Evolutionary conservation across 2,888 invertebrate species (phyloP).

Genomic region (Drosophila cracens): DNA sequence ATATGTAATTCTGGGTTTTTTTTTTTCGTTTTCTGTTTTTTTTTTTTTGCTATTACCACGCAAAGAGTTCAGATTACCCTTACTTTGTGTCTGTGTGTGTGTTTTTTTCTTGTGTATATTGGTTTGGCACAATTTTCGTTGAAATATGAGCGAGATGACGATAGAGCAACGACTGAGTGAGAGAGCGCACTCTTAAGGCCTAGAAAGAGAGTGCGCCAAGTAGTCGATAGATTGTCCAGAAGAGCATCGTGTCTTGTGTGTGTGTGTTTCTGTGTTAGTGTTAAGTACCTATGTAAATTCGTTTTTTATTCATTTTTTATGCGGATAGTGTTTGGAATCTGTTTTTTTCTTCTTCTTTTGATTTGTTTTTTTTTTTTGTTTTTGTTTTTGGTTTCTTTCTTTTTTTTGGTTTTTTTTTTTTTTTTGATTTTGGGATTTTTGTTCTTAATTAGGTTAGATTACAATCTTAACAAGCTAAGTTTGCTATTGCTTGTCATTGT

Average conservation of each 20-base stretch:
- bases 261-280: slow-evolving; percentile 17
- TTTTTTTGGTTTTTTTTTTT: slow-evolving; percentile 6
- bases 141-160: slow-evolving; percentile 34
- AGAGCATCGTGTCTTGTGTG: slow-evolving; percentile 23
- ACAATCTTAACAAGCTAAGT: slow-evolving; percentile 61
- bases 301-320: slow-evolving; percentile 56
- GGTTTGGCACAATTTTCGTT: slow-evolving; percentile 45
- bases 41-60: slow-evolving; percentile 24
- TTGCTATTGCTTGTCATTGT: slow-evolving; percentile 67
- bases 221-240: slow-evolving; percentile 34
- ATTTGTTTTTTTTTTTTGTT: slow-evolving; percentile 12
- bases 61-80: slow-evolving; percentile 52
- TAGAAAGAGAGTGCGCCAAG: slow-evolving; percentile 25
- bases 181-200: slow-evolving; percentile 28
- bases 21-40: neutral
- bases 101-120: neutral
- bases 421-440: slow-evolving; percentile 9
- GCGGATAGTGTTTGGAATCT: slow-evolving; percentile 29
- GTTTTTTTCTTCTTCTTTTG: slow-evolving; percentile 8
- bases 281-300: slow-evolving; percentile 76
- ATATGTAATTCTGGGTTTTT: neutral
- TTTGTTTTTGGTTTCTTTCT: slow-evolving; percentile 1
- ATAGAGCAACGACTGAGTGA: neutral
- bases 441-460: slow-evolving; percentile 22
- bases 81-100: slow-evolving; percentile 32